These are phyloP conservation scores for Clivina fossor DNA, from an alignment of 2,888 invertebrate genomes.

Conservation along the genomic window DNA sequence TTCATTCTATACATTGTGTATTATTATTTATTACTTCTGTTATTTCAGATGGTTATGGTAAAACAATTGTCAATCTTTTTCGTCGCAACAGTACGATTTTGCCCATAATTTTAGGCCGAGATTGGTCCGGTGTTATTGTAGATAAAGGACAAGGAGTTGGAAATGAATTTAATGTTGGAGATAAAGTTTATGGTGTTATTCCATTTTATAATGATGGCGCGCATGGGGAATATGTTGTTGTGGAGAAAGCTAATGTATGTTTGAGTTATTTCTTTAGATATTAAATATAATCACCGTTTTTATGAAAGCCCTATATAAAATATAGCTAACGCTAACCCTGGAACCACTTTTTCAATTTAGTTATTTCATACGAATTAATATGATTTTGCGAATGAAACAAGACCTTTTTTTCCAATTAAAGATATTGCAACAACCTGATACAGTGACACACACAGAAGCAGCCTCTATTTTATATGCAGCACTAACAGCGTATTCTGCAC, in stretches of 20 bases:
- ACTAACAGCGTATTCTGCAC: constrained; percentile 82
- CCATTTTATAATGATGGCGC: constrained; percentile 76
- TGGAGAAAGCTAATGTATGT: constrained; percentile 46
- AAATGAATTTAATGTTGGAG: constrained; percentile 64
- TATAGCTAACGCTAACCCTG: constrained; percentile 14
- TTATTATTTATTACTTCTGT: background rate
- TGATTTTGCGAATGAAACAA: too few relatives aligned
- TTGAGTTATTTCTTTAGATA: constrained; percentile 24
- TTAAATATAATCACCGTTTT: too few relatives aligned
- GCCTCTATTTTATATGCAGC: constrained; percentile 83
- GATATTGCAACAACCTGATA: constrained; percentile 67
- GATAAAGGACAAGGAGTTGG: constrained; percentile 68
- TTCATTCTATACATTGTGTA: constrained; percentile 3
- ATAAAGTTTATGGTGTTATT: constrained; percentile 88
- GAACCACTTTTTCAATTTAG: too few relatives aligned
- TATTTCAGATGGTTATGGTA: constrained; percentile 76
- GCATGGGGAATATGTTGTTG: constrained; percentile 75
- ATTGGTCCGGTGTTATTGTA: constrained; percentile 84
- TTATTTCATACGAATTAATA: too few relatives aligned
- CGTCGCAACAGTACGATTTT: constrained; percentile 65
- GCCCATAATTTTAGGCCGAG: constrained; percentile 86
- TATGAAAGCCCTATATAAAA: constrained; percentile 18
- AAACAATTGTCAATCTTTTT: constrained; percentile 65
- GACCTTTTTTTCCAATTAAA: constrained; percentile 51
- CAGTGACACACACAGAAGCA: constrained; percentile 67